Base-by-base conservation (phyloP, 2,797 vertebrate genomes). In the Sphaeramia orbicularis region DNA sequence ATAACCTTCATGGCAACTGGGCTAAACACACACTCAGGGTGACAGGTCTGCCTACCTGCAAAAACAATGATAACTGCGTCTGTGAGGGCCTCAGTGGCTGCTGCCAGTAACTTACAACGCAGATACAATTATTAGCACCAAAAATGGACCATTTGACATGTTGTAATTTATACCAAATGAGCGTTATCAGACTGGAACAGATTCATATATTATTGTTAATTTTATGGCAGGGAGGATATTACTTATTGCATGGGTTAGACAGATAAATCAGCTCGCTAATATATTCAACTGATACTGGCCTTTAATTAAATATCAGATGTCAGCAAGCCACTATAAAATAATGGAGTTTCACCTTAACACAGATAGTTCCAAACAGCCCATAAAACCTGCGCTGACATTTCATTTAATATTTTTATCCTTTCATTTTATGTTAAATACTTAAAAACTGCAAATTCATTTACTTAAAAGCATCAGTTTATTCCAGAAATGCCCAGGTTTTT, bases 1-100 rank as follows among this genome's bases (percentile, higher is more conserved):
- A 92, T 91, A 91, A 93, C 91, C 91, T 92, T 92, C 87, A 87
- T 86, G 83, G 83, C 83, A 78, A 84, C 68, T 61, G 76, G 83
- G 81, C 74, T 82, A 69, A 82, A 86, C 81, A 80, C 84, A 78
- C 87, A 85, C 80, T 63, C 58, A 13, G 68, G 69, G 62, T 75
- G 82, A 85, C 84, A 74, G 62, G 56, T 16, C 69, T 74, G 81
- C 78, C 73, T 72, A 51, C 83, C 87, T 91, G 87, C 74, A 77
- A 84, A 85, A 83, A 90, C 85, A 87, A 89, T 37, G 78, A 87
- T 86, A 87, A 88, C 72, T 87, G 76, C 61, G 63, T 67, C 61
- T 40, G 45, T 3, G 45, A 27, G 66, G 24, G 64, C 35, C 45
- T 57, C 6, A 14, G 42, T 38, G 65, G 71, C 56, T 12, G 69